Base-by-base conservation (phyloP, 92 coral and sea anemone genomes). In the Porites lobata region DNA sequence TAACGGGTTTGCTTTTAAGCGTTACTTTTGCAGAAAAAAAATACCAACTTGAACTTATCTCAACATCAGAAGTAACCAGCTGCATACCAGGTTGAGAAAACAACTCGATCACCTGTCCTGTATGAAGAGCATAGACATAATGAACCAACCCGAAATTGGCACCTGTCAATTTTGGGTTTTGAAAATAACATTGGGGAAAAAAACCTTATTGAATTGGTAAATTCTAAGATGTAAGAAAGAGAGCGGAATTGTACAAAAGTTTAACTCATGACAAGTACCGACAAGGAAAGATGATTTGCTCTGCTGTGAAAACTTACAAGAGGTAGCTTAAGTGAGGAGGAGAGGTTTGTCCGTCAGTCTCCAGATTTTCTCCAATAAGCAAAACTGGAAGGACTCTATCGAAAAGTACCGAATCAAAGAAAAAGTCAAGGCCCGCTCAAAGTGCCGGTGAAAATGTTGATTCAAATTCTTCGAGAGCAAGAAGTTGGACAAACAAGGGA, bases 251-350 rank as follows among this genome's bases (percentile, higher is more conserved):
- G 43, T 1, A 32, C 43, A 32, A 32, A 32, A 32, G 43, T 32
- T 32, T 1, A 32, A 32, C 4, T 22, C 69, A 78, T 62, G 82
- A 78, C 61, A 11, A 7, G 17, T 61, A 78, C 29, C 29, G 82
- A 78, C 20, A 78, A 78, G 71, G 69, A 24, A 64, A 78, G 82
- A 66, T 78, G 82, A 47, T 78, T 78, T 12, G 82, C 43, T 61
- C 70, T 59, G 17, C 19, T 78, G 70, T 71, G 54, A 64, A 61
- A 59, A 29, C 62, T 78, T 15, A 38, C 70, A 32, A 29, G 82
- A 18, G 8, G 53, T 19, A 59, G 38, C 15, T 9, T 13, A 7
- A 43, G 29, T 5, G 56, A 78, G 8, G 69, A 78, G 43, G 82
- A 78, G 59, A 78, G 43, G 71, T 61, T 61, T 14, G 69, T 57